These are phyloP conservation scores for Alethe diademata DNA, from an alignment of 2,113 vertebrate species.

Conservation along the genomic window DNA sequence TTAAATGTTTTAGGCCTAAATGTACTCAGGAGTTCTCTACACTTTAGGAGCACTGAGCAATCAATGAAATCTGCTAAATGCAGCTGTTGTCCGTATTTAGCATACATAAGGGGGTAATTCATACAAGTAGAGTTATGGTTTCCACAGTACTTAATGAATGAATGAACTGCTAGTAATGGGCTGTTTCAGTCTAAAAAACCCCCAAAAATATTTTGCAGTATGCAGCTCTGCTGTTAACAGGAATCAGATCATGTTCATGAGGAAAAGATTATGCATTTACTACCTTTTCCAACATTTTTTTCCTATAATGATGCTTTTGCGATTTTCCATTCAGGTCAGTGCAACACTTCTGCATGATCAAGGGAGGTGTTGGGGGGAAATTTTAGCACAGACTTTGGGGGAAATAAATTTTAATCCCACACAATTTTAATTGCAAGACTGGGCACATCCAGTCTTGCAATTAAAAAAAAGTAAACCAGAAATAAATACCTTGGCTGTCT, in stretches of 20 bases:
- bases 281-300: background rate
- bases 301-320: background rate
- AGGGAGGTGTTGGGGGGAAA: background rate
- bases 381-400: background rate
- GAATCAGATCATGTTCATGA: background rate
- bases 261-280: background rate
- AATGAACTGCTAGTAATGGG: background rate
- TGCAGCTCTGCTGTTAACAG: background rate
- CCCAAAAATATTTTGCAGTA: background rate
- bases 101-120: background rate
- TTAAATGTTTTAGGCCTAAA: background rate
- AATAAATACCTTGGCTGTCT: background rate
- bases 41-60: background rate
- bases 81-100: conserved; percentile 1
- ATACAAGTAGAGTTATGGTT: background rate
- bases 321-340: background rate
- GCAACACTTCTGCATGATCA: background rate
- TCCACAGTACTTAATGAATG: background rate
- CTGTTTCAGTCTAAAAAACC: background rate
- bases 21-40: background rate
- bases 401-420: background rate
- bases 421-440: background rate
- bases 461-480: background rate
- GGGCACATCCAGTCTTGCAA: background rate
- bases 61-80: background rate